Evolutionary conservation across 2,888 invertebrate species (phyloP), one percentile per base, ranked within the genome.

Genomic region (Auanema freiburgensis): DNA sequence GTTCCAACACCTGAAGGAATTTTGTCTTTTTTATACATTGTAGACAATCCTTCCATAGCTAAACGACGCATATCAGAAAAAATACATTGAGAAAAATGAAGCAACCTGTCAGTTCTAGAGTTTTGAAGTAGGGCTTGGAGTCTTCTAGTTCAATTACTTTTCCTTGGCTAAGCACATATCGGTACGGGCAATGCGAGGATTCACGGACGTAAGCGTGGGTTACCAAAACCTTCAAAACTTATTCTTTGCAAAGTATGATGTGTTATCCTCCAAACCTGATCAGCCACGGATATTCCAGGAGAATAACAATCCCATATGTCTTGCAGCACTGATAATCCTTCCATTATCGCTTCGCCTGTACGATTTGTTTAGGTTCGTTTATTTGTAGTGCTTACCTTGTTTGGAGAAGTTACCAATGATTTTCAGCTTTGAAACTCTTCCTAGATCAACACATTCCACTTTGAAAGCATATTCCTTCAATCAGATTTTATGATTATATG

Each of bases 401-500:
- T 53, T 44, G 8, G 66, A 61, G 58, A 62, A 62, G 12, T 65
- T 55, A 12, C 63, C 62, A 42, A 68, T 57, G 6, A 74, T 24
- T 43, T 65, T 62, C 24, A 76, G 61, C 6, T 42, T 46, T 11
- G 43, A 33, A 14, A 76, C 59, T 8, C 61, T 49, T 5, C 74
- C 77, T 33, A 79, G 51, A 40, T 67, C 59, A n/a, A 82, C 77
- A 24, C 72, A 70, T 14, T 82, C 82, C 16, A 79, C 69, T 65
- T 76, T 71, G 71, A 77, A 83, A 1, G 65, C 54, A 55, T 73
- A 66, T n/a, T 70, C 72, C 75, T 81, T 61, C 43, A 46, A 46
- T 1, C 25, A 1, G 2, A n/a, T 16, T 49, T 21, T 51, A 16
- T 6, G 12, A n/a, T n/a, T n/a, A n/a, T n/a, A n/a, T 18, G 24